A percentile compares a stretch with the other conserved stretches of the same genome.
Conservation (phyloP, 1,140 invertebrate species). For the Homalodisca vitripennis region DNA sequence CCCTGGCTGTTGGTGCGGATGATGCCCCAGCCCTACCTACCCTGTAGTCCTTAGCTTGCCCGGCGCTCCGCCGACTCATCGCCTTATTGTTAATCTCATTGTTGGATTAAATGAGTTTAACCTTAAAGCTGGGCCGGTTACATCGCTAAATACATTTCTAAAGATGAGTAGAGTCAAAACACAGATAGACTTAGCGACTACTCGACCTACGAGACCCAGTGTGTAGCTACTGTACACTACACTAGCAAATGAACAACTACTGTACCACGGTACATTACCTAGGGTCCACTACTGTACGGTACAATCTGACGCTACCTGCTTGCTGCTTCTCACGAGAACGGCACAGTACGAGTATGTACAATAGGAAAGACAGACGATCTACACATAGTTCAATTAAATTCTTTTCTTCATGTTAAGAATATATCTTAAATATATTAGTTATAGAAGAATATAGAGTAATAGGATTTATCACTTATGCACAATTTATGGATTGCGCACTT, state of each 20-base stretch:
- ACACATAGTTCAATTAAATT: slow-evolving; percentile 15
- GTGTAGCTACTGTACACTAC: neutral
- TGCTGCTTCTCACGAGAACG: too few species aligned
- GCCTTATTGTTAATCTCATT: slow-evolving; percentile 19
- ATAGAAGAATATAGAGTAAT: slow-evolving; percentile 23
- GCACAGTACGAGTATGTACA: slow-evolving; percentile 14
- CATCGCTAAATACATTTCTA: neutral
- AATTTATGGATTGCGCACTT: neutral
- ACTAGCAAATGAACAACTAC: neutral
- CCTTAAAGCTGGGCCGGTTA: slow-evolving; percentile 2
- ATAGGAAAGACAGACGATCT: slow-evolving; percentile 10
- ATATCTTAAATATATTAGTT: slow-evolving; percentile 17
- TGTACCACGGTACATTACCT: too few species aligned
- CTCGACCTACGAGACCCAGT: neutral
- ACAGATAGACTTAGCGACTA: neutral
- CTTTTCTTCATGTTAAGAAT: slow-evolving; percentile 24
- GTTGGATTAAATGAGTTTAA: slow-evolving; percentile 26
- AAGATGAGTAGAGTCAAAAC: neutral
- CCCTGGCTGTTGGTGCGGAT: neutral
- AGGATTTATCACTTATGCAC: slow-evolving; percentile 8
- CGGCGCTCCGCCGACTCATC: neutral
- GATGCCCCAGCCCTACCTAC: neutral
- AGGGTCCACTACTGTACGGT: too few species aligned
- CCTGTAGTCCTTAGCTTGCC: neutral
- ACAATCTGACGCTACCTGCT: too few species aligned